These are phyloP conservation scores for Oryzias dopingdopingensis DNA, from an alignment of 2,797 vertebrate genomes.

Conservation along the genomic window DNA sequence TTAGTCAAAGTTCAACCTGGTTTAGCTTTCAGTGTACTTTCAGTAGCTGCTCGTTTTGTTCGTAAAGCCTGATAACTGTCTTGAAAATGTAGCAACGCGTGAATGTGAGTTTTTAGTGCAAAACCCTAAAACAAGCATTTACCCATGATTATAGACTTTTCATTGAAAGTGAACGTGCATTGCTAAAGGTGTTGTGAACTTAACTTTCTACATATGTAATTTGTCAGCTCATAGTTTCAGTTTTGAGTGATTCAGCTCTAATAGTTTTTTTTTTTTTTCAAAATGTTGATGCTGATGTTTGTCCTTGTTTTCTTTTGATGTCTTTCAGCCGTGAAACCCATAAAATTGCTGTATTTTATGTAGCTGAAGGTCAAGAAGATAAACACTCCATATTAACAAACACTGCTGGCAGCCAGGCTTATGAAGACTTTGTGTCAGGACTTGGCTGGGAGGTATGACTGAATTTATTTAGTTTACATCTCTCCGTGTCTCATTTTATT, in stretches of 20 bases:
- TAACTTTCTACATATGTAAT: not conserved
- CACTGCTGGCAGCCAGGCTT: conserved; percentile 93
- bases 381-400: conserved; percentile 98
- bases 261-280: too few species aligned
- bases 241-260: not conserved
- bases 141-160: too few species aligned
- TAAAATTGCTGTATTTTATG: conserved; percentile 98
- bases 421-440: conserved; percentile 97
- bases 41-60: too few species aligned
- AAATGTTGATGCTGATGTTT: not conserved
- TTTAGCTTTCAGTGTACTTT: too few species aligned
- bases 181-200: too few species aligned
- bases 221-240: not conserved
- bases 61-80: too few species aligned
- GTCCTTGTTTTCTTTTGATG: conserved; percentile 8
- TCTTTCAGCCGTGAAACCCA: conserved; percentile 91
- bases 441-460: conserved; percentile 95
- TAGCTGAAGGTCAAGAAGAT: conserved; percentile 98
- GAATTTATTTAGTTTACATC: not conserved
- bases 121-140: too few species aligned
- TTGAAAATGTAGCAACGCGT: too few species aligned
- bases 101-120: too few species aligned
- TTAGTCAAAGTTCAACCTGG: too few species aligned
- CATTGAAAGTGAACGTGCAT: too few species aligned
- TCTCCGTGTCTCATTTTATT: not conserved